phyloP scores from a whole-genome alignment of 2,797 vertebrate species.

The Lophius americanus region DNA sequence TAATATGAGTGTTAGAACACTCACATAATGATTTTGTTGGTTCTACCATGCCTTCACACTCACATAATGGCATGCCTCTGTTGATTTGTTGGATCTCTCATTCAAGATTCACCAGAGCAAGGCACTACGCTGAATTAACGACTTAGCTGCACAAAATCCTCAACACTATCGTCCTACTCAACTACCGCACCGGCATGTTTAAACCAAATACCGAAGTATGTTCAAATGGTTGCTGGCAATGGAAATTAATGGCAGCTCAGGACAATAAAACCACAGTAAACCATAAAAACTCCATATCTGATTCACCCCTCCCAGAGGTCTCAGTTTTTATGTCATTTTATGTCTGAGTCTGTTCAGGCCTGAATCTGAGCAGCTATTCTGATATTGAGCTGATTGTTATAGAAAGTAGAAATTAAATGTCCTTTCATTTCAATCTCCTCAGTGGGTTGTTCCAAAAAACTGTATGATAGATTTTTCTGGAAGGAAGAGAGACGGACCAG shows the following conservation, averaged over 20 bases:
- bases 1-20: slow-evolving; percentile 1
- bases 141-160: slow-evolving; percentile 28
- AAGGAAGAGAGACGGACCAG: slow-evolving; percentile 1
- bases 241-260: slow-evolving; percentile 62
- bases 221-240: slow-evolving; percentile 60
- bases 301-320: slow-evolving; percentile 45
- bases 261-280: slow-evolving; percentile 60
- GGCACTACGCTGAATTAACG: slow-evolving; percentile 19
- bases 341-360: slow-evolving; percentile 33
- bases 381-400: slow-evolving; percentile 29
- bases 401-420: slow-evolving; percentile 49
- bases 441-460: slow-evolving; percentile 38
- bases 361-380: slow-evolving; percentile 40
- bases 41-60: neutral
- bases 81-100: slow-evolving; percentile 25
- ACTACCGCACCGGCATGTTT: slow-evolving; percentile 39
- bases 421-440: slow-evolving; percentile 42
- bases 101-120: slow-evolving; percentile 23
- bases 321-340: slow-evolving; percentile 59
- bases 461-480: slow-evolving; percentile 23
- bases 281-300: slow-evolving; percentile 62
- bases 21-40: neutral
- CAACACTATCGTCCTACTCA: slow-evolving; percentile 22
- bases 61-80: neutral
- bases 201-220: slow-evolving; percentile 47